These are phyloP conservation scores for Trachelus stipa DNA, from an alignment of 2,888 invertebrate species.

Conservation along the genomic window DNA sequence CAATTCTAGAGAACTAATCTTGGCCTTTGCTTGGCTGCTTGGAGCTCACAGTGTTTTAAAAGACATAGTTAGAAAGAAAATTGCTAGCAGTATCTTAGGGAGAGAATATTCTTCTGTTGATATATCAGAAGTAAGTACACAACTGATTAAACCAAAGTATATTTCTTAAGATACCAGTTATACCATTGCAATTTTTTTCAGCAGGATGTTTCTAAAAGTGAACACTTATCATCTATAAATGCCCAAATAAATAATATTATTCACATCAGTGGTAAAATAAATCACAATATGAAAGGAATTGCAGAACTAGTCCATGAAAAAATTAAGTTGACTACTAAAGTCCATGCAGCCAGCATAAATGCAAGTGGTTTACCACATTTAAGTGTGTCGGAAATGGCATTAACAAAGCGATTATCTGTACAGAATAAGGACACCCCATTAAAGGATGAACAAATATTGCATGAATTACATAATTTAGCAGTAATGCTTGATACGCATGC, in stretches of 20 bases:
- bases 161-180: not conserved
- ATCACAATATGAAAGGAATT: slow-evolving; percentile 47
- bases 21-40: slow-evolving; percentile 62
- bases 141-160: not conserved
- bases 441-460: slow-evolving; percentile 30
- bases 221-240: slow-evolving; percentile 6
- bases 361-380: slow-evolving; percentile 44
- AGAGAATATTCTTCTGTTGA: slow-evolving; percentile 44
- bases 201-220: not conserved
- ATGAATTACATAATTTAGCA: slow-evolving; percentile 36
- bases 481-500: slow-evolving; percentile 37
- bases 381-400: slow-evolving; percentile 39
- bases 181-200: not conserved
- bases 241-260: slow-evolving; percentile 37
- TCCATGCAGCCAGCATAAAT: slow-evolving; percentile 44
- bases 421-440: slow-evolving; percentile 23
- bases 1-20: slow-evolving; percentile 55
- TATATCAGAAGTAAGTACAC: slow-evolving; percentile 18
- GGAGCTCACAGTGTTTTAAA: slow-evolving; percentile 48
- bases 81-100: slow-evolving; percentile 46
- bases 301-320: slow-evolving; percentile 42
- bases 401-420: slow-evolving; percentile 39
- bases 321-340: slow-evolving; percentile 41
- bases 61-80: slow-evolving; percentile 37
- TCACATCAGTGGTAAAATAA: slow-evolving; percentile 38